A percentile compares a stretch with the other conserved stretches of the same genome.
Conservation (phyloP, 2,888 invertebrate genomes). For the Autographa gamma region DNA sequence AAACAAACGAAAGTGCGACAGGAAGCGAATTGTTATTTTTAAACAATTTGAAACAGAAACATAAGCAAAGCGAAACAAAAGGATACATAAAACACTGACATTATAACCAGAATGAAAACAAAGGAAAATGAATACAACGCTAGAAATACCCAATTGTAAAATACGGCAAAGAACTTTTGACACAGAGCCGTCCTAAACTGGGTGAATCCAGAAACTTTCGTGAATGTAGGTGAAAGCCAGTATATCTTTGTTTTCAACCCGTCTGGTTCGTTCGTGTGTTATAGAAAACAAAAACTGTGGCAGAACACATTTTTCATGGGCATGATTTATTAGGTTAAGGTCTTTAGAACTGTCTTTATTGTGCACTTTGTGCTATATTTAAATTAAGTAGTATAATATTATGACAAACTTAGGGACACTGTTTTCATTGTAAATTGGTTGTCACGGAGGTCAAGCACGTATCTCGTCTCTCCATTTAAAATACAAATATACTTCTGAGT, state of each 20-base stretch:
- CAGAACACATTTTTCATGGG: constrained; percentile 34
- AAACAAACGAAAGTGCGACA: not conserved
- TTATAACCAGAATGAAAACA: constrained; percentile 24
- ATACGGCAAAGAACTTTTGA: constrained; percentile 55
- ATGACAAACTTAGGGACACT: too few relatives aligned
- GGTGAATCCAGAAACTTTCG: constrained; percentile 54
- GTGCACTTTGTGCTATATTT: not conserved
- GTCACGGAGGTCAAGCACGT: too few relatives aligned
- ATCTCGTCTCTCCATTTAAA: too few relatives aligned
- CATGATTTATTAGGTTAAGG: constrained; percentile 45
- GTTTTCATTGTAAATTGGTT: too few relatives aligned
- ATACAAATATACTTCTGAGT: too few relatives aligned
- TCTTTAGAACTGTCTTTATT: constrained; percentile 1
- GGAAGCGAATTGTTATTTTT: constrained; percentile 1
- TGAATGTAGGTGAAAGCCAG: constrained; percentile 53
- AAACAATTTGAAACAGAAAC: not conserved
- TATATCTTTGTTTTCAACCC: constrained; percentile 55
- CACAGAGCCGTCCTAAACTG: constrained; percentile 50
- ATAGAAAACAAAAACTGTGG: constrained; percentile 42
- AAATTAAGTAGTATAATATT: not conserved
- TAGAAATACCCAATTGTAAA: constrained; percentile 54
- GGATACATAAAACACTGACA: constrained; percentile 3
- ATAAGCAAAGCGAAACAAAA: not conserved
- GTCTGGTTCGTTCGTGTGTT: constrained; percentile 23
- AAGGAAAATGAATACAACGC: constrained; percentile 31